A percentile compares a stretch with the other conserved stretches of the same genome.
phyloP scores from a whole-genome alignment of 2,113 vertebrate genomes.

The Chloropsis hardwickii region DNA sequence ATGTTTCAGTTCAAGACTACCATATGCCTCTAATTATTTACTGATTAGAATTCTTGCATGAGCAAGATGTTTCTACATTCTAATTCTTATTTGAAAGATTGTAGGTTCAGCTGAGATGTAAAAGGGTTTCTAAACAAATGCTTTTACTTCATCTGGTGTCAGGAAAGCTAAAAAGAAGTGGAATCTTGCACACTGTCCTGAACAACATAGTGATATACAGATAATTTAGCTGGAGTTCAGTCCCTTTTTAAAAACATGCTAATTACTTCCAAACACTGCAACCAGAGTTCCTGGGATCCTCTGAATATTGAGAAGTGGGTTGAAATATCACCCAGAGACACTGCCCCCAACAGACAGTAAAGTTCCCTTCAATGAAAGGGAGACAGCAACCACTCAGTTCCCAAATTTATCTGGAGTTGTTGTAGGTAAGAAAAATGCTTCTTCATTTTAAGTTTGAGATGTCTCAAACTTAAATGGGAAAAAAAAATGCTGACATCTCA shows the following conservation, averaged over 20 bases:
- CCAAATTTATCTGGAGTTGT: not conserved
- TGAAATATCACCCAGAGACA: not conserved
- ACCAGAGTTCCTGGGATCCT: not conserved
- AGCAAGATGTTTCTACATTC: not conserved
- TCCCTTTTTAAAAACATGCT: not conserved
- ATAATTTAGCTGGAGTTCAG: not conserved
- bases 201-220: not conserved
- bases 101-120: not conserved
- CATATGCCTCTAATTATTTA: not conserved
- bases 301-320: not conserved
- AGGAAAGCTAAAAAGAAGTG: not conserved
- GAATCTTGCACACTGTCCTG: not conserved
- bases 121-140: not conserved
- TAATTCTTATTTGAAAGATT: not conserved
- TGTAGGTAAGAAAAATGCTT: not conserved
- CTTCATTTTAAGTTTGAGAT: not conserved
- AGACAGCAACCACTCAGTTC: not conserved
- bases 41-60: not conserved
- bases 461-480: not conserved
- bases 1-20: not conserved
- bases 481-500: not conserved
- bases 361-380: not conserved
- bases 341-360: not conserved
- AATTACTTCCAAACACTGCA: not conserved
- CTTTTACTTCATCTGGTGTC: not conserved